A percentile compares a stretch with the other conserved stretches of the same genome.
These are phyloP conservation scores for Eufriesea mexicana DNA, from an alignment of 1,140 invertebrate genomes.

Conservation along the genomic window DNA sequence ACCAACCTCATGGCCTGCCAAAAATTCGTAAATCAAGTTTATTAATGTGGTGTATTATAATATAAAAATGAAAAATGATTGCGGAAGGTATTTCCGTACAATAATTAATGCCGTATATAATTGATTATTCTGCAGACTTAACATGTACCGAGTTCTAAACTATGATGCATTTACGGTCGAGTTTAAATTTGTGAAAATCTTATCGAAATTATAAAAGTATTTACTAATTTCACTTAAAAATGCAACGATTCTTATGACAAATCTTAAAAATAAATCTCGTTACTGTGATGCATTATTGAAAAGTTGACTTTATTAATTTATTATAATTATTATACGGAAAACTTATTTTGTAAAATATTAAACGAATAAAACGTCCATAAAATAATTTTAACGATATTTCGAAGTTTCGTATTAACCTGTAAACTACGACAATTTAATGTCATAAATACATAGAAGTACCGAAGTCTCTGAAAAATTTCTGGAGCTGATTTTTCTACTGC, in stretches of 20 bases:
- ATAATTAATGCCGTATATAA: background rate
- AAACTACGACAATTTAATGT: slow-evolving; percentile 14
- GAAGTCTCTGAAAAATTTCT: slow-evolving; percentile 9
- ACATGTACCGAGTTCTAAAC: slow-evolving; percentile 16
- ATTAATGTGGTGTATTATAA: slow-evolving; percentile 11
- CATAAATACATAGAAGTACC: background rate
- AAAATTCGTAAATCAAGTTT: slow-evolving; percentile 16
- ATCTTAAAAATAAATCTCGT: slow-evolving; percentile 8
- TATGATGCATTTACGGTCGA: background rate
- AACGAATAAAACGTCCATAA: slow-evolving; percentile 31
- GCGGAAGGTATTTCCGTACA: background rate
- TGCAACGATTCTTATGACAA: background rate
- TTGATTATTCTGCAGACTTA: slow-evolving; percentile 9
- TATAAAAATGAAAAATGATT: background rate
- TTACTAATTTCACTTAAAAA: background rate
- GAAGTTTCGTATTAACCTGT: slow-evolving; percentile 20
- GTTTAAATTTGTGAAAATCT: slow-evolving; percentile 4
- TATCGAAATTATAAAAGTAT: background rate
- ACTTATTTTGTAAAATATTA: slow-evolving; percentile 25
- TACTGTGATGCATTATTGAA: slow-evolving; percentile 25
- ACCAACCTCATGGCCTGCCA: slow-evolving; percentile 44
- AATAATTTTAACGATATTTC: slow-evolving; percentile 1
- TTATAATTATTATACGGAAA: slow-evolving; percentile 4
- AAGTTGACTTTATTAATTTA: slow-evolving; percentile 16
- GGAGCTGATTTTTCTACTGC: slow-evolving; percentile 5